Percentiles rank a stretch among this genome's conserved stretches.
These are phyloP conservation scores for Sesia bembeciformis DNA, from an alignment of 2,888 invertebrate species.

Conservation along the genomic window DNA sequence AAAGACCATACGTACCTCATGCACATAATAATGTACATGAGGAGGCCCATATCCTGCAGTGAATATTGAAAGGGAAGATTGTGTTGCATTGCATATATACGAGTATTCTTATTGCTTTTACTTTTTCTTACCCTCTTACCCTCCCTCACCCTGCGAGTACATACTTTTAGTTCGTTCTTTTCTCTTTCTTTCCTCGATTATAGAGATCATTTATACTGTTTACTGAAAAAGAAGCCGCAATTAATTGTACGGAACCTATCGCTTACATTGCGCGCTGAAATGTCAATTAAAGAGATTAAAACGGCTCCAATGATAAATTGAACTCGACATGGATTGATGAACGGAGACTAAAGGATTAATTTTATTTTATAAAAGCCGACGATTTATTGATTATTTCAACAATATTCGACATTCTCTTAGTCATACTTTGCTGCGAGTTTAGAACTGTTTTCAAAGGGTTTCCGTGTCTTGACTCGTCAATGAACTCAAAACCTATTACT, in stretches of 20 bases:
- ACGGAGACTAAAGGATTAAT: slow-evolving; percentile 3
- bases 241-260: slow-evolving; percentile 34
- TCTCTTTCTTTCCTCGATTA: neutral
- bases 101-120: no score
- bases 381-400: neutral
- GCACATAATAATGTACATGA: no score
- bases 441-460: no score
- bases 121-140: no score
- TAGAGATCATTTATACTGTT: slow-evolving; percentile 11
- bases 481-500: no score
- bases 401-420: neutral
- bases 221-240: slow-evolving; percentile 19
- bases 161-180: no score
- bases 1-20: no score
- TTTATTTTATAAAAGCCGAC: neutral
- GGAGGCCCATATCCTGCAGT: no score
- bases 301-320: slow-evolving; percentile 36
- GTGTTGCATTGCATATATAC: no score
- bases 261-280: slow-evolving; percentile 35
- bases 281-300: slow-evolving; percentile 52
- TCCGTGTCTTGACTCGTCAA: no score
- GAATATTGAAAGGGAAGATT: no score
- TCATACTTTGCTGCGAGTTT: neutral
- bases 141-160: no score
- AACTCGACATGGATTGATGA: slow-evolving; percentile 39